Evolutionary conservation across 1,140 invertebrate species (phyloP).

Genomic region (Arctopsyche grandis): DNA sequence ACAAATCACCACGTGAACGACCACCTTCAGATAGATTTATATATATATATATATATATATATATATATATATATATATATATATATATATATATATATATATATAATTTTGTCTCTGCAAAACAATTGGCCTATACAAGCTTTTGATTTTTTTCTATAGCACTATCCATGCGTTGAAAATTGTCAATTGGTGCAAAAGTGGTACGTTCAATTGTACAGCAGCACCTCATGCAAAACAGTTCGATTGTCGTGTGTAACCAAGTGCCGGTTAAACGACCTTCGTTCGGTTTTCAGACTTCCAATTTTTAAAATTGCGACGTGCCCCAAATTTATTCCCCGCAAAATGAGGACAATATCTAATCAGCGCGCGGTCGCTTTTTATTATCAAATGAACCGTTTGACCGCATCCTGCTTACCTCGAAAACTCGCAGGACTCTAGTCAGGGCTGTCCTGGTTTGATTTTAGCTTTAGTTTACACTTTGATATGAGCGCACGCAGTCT

Average conservation of each 20-base stretch:
- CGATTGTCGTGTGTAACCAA: background rate
- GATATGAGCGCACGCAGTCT: background rate
- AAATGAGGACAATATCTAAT: conserved; percentile 5
- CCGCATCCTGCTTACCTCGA: conserved; percentile 22
- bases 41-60: no score
- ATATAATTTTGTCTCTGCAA: no score
- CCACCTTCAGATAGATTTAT: no score
- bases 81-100: no score
- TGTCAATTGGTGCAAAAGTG: no score
- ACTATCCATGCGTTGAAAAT: no score
- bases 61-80: no score
- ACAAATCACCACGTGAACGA: background rate
- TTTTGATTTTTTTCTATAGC: no score
- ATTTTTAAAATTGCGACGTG: background rate
- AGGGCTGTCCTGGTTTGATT: background rate
- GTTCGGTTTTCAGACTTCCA: background rate
- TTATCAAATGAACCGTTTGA: conserved; percentile 11
- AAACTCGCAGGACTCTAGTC: background rate
- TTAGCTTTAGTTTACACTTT: background rate
- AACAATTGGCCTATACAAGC: no score
- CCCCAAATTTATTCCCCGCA: background rate
- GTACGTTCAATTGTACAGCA: no score
- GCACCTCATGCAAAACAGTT: no score
- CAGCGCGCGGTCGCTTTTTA: background rate
- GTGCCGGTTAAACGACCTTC: background rate